Base-by-base conservation (phyloP, 1,140 invertebrate species). In the Neelides sp. region DNA sequence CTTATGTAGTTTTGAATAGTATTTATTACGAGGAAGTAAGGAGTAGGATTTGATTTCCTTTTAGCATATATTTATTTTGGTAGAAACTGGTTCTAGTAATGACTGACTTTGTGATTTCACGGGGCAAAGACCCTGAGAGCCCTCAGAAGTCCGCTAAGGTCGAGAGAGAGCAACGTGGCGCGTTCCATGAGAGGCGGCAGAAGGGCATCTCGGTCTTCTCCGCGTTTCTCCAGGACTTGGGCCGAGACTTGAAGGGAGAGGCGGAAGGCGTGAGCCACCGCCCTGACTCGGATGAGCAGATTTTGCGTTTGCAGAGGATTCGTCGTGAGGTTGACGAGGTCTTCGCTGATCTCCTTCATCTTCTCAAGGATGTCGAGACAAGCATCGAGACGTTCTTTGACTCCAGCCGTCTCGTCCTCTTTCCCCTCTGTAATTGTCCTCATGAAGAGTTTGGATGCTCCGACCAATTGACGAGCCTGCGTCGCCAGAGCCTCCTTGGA, bases 91-190 rank as follows among this genome's bases (percentile, higher is more conserved):
- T n/a, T n/a, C n/a, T n/a, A n/a, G n/a, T n/a, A n/a, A n/a, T n/a
- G n/a, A n/a, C n/a, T n/a, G n/a, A n/a, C n/a, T n/a, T n/a, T n/a
- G n/a, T n/a, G n/a, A n/a, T n/a, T 42, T 65, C 58, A 82, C 45
- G 80, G 80, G 37, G 80, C 81, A 65, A 86, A 83, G n/a, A 83
- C 79, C 58, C 84, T 73, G 52, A 91, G 69, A 61, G 83, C 85
- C 60, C 83, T 74, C 57, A 91, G 72, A 42, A 90, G 66, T 17
- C 82, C 80, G 35, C 84, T 84, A 50, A 91, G 69, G 4, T 87
- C 80, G 62, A 79, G 79, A 3, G 85, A 85, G 53, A 91, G 65
- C 36, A 77, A 77, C 59, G 86, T 85, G 0, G 86, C 85, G 63
- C 85, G 77, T 30, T 78, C 68, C 50, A 77, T 76, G 17, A 77